Percentiles rank a stretch among this genome's conserved stretches.
phyloP scores from a whole-genome alignment of 2,888 invertebrate species.

The Euspilapteryx auroguttella region DNA sequence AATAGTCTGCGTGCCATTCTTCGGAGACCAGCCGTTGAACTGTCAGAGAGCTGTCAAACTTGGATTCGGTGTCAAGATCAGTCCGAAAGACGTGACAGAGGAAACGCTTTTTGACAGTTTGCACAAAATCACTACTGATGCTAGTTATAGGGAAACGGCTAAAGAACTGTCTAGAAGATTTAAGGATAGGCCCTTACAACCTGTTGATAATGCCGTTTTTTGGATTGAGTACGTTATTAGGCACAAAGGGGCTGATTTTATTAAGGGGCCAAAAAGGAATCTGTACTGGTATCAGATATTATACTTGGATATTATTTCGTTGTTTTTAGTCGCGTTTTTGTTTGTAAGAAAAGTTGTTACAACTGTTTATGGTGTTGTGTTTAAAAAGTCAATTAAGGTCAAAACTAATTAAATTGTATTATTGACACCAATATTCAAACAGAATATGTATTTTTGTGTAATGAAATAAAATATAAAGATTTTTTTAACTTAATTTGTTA shows the following conservation, averaged over 20 bases:
- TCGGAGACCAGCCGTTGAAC: constrained; percentile 38
- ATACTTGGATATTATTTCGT: constrained; percentile 24
- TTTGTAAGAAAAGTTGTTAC: too few relatives aligned
- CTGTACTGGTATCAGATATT: constrained; percentile 30
- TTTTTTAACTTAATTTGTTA: too few relatives aligned
- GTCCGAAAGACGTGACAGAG: constrained; percentile 22
- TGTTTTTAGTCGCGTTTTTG: too few relatives aligned
- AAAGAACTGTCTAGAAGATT: constrained; percentile 23
- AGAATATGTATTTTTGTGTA: too few relatives aligned
- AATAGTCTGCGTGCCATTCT: constrained; percentile 37
- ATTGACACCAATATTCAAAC: too few relatives aligned
- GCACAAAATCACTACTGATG: constrained; percentile 19
- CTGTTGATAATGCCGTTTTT: constrained; percentile 29
- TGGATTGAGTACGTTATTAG: constrained; percentile 41
- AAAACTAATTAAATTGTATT: too few relatives aligned
- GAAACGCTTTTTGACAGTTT: constrained; percentile 16
- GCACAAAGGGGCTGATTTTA: constrained; percentile 28
- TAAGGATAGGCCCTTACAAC: constrained; percentile 22
- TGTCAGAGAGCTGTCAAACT: constrained; percentile 11
- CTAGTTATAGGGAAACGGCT: constrained; percentile 19
- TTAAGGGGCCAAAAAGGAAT: constrained; percentile 24
- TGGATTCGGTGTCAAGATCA: constrained; percentile 25
- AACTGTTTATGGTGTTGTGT: too few relatives aligned
- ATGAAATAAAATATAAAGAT: too few relatives aligned
- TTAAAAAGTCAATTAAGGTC: too few relatives aligned